Base-by-base conservation (phyloP, 37 sponge, comb jelly and placozoan genomes). In the Mnemiopsis leidyi region DNA sequence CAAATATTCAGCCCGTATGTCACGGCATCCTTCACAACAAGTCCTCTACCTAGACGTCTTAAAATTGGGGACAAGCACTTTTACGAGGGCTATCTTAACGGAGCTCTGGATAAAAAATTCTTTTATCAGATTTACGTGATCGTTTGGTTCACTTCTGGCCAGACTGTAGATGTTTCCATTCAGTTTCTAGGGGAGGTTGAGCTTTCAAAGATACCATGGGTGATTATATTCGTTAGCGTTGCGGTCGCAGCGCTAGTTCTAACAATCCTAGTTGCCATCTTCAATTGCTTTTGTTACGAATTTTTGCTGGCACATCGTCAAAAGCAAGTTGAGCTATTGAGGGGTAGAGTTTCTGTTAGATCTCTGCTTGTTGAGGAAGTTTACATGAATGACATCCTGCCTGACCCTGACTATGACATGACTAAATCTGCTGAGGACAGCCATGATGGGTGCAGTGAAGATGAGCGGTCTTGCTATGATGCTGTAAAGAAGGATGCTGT, bases 171-270 rank as follows among this genome's bases (percentile, higher is more conserved):
- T 28, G 75, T 71, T n/a, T 29, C 30, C 30, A 25, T 71, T 7
- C 75, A 28, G 75, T 28, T 23, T 28, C 30, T 71, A 2, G 75
- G 75, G 25, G 75, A 71, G 30, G 3, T 71, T 7, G 75, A n/a
- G 30, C 75, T 71, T 2, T 71, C 75, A 3, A 71, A 71, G 30
- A 29, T 71, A n/a, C 75, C 75, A 13, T 71, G 75, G 75, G 30
- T 71, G 7, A 71, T 71, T n/a, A 29, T 71, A n/a, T 71, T 71
- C 75, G 30, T 71, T 5, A 29, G 30, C 5, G 25, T 71, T 71
- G 75, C 75, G n/a, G 75, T 71, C n/a, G 75, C n/a, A 28, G 75
- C 75, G 5, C 25, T 28, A 5, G 75, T 71, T 71, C 75, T 71
- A 2, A 71, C 25, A n/a, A n/a, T 71, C 30, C 30, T 71, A 13